Conservation (phyloP, 2,113 vertebrate species). For the Centropristis striata region DNA sequence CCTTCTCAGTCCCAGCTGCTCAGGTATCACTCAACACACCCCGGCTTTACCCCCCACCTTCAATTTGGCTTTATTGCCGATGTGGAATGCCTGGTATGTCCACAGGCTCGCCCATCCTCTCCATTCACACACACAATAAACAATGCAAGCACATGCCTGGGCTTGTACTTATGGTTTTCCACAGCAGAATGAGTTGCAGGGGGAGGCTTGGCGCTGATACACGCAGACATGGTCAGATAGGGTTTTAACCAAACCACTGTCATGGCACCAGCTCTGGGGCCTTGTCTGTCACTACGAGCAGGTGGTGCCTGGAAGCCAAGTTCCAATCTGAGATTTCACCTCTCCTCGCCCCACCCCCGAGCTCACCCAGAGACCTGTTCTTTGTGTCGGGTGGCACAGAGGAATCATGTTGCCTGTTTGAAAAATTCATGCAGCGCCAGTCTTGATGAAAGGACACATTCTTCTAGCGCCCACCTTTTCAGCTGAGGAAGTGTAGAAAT, state of each 20-base stretch:
- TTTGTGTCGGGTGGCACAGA: slow-evolving; percentile 65
- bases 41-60: slow-evolving; percentile 68
- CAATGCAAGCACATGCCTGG: slow-evolving; percentile 60
- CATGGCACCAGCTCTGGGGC: slow-evolving; percentile 38
- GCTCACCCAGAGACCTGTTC: slow-evolving; percentile 57
- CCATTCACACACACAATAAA: slow-evolving; percentile 65
- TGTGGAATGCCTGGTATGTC: slow-evolving; percentile 82
- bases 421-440: slow-evolving; percentile 69
- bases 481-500: slow-evolving; percentile 66
- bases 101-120: slow-evolving; percentile 71
- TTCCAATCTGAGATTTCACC: slow-evolving; percentile 63
- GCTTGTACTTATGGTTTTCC: slow-evolving; percentile 67
- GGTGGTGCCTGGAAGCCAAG: slow-evolving; percentile 63
- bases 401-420: slow-evolving; percentile 71
- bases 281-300: slow-evolving; percentile 58
- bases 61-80: slow-evolving; percentile 78
- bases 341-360: slow-evolving; percentile 24
- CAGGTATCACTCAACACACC: slow-evolving; percentile 79
- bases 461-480: slow-evolving; percentile 66
- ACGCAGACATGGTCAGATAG: slow-evolving; percentile 62
- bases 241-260: slow-evolving; percentile 59
- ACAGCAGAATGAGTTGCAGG: slow-evolving; percentile 42
- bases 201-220: slow-evolving; percentile 52
- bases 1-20: slow-evolving; percentile 58
- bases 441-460: slow-evolving; percentile 75